Percentiles rank a stretch among this genome's conserved stretches.
These are phyloP conservation scores for Ceraclea dissimilis DNA, from an alignment of 2,888 invertebrate species.

Conservation along the genomic window DNA sequence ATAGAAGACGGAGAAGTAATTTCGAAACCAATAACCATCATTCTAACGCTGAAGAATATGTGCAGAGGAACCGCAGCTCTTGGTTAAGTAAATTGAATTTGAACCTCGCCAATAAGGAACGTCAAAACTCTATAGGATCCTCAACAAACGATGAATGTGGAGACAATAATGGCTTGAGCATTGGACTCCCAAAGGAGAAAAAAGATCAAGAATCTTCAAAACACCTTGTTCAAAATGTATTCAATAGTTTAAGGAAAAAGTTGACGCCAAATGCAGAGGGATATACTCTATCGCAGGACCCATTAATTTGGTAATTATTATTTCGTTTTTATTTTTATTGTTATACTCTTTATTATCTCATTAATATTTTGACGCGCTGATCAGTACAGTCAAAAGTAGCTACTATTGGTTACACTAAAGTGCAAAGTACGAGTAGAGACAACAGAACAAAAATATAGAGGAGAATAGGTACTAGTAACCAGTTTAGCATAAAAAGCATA, in stretches of 20 bases:
- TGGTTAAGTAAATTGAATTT: background rate
- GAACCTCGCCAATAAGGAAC: background rate
- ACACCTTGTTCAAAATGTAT: background rate
- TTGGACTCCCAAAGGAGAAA: background rate
- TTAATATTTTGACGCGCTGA: too few relatives aligned
- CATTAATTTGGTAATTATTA: background rate
- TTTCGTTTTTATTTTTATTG: background rate
- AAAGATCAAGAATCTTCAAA: background rate
- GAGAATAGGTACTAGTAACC: too few relatives aligned
- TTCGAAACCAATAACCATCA: background rate
- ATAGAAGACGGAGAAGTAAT: background rate
- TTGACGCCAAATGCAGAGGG: background rate
- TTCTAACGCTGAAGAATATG: too few relatives aligned
- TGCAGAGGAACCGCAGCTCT: background rate
- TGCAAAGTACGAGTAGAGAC: too few relatives aligned
- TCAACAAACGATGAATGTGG: background rate
- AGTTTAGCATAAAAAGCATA: too few relatives aligned
- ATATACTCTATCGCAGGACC: background rate
- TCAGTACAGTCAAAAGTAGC: too few relatives aligned
- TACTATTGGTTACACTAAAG: too few relatives aligned
- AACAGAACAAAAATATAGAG: too few relatives aligned
- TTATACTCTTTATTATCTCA: background rate
- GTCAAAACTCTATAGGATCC: background rate
- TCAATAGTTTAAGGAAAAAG: background rate
- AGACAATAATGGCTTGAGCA: background rate